Percentiles rank a stretch among this genome's conserved stretches.
Evolutionary conservation across 2,797 vertebrate species (phyloP).

Genomic region (Bradypus variegatus): DNA sequence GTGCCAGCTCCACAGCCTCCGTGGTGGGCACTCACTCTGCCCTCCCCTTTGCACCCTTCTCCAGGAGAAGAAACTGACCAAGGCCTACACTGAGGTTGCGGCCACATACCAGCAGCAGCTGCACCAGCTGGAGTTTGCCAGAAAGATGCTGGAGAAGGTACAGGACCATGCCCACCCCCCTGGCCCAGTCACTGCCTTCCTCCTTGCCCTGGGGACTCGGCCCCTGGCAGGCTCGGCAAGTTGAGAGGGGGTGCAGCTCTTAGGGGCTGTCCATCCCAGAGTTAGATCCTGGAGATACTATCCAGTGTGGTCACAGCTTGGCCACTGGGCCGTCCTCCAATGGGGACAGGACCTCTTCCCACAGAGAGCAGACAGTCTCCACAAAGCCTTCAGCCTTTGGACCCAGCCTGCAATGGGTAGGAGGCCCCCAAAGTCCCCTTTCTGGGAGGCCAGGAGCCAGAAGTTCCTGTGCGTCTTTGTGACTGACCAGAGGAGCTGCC

Average conservation of each 20-base stretch:
- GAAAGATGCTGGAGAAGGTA: conserved; percentile 84
- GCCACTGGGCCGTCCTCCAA: neutral
- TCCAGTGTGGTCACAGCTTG: neutral
- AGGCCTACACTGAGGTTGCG: conserved; percentile 78
- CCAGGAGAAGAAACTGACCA: conserved; percentile 85
- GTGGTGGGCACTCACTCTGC: neutral
- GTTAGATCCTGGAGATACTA: neutral
- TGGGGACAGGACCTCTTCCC: neutral
- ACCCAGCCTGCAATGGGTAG: neutral
- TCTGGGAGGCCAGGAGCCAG: neutral
- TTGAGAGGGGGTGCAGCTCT: neutral
- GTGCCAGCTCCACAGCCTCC: neutral
- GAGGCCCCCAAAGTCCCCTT: neutral
- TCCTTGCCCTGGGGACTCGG: neutral
- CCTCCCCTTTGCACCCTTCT: neutral
- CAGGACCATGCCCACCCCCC: rapidly evolving
- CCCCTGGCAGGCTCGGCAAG: neutral
- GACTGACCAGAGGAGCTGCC: neutral
- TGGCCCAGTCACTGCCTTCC: rapidly evolving
- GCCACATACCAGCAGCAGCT: conserved; percentile 84
- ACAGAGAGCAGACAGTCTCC: neutral
- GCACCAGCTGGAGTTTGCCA: conserved; percentile 85
- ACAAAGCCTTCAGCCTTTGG: neutral
- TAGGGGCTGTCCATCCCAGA: neutral
- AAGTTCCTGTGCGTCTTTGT: neutral